Base-by-base conservation (phyloP, 2,113 vertebrate species). In the Acanthisitta chloris region DNA sequence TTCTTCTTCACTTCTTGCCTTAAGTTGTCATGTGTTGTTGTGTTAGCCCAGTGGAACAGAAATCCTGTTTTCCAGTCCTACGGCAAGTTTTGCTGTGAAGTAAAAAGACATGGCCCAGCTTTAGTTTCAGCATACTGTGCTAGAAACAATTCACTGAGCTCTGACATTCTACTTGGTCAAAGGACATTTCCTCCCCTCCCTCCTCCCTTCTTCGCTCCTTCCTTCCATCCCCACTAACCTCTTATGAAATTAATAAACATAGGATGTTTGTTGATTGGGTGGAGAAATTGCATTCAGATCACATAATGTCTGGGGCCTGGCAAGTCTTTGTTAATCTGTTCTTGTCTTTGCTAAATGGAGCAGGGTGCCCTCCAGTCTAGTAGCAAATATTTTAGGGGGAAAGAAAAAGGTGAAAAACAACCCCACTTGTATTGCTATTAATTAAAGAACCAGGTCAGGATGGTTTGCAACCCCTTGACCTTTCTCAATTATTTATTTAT, bases 251-350 rank as follows among this genome's bases (percentile, higher is more conserved):
- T 83, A 96, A 88, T 97, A 95, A 94, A 93, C 92, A 88, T 71
- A 81, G 54, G 70, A 59, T 94, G 87, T 78, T 96, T 90, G 65
- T 94, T 96, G 92, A 90, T 64, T 86, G 88, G n/a, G 71, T 88
- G 80, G 93, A 93, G 48, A 94, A 97, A 95, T 95, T 95, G 36
- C 79, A 78, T 96, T 96, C 82, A 79, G 82, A 88, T 96, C 90
- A 81, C 92, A 94, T 94, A 86, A 93, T 26, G 82, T 88, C 92
- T 96, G 90, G 90, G 67, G 80, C 92, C 93, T 92, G 76, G 79
- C 85, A 92, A 87, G 62, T 42, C 66, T 81, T 52, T 61, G 48
- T 80, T 81, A 81, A 66, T 80, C 51, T 94, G 59, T 92, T 91
- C 72, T 80, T 74, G 57, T 82, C 89, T 95, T 87, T 82, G 78